Base-by-base conservation (phyloP, 2,113 vertebrate species). In the Oryzias javanicus region DNA sequence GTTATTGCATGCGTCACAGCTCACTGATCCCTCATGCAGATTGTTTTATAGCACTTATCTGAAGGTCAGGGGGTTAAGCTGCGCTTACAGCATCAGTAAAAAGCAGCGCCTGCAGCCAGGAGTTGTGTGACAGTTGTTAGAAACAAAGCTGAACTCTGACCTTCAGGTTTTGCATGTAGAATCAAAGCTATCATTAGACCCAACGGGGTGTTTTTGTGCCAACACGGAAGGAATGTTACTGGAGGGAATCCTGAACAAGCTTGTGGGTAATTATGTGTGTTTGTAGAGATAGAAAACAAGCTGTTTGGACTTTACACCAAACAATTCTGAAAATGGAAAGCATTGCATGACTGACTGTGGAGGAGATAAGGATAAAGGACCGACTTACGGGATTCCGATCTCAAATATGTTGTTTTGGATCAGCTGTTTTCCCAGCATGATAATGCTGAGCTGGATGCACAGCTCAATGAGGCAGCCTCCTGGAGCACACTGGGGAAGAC, bases 381-480 rank as follows among this genome's bases (percentile, higher is more conserved):
- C 7, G 84, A 97, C 96, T 17, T 90, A 98, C 97, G 96, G 97
- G 78, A 99, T 94, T 72, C 94, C 96, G 4, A 99, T 99, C 86
- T 99, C 97, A 83, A 98, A 99, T 66, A 99, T 87, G 87, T 98
- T 98, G 86, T 99, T 99, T 87, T 99, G 97, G 74, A 99, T 98
- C 71, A 99, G 84, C 88, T 99, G 97, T 66, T 99, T 99, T 49
- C 97, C 97, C 79, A 99, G 80, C 97, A 99, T 99, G 83, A 99
- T 99, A 91, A 99, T 98, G 86, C 97, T 98, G 71, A 99, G 93
- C 87, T 98, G 96, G 51, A 98, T 94, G 70, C 97, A 99, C 53
- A 99, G 80, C 80, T 99, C 97, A 72, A 99, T 98, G 63, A 99
- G 91, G 84, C 97, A 99, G 76, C 97, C 97, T 24, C 97, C 97